Evolutionary conservation across 2,888 invertebrate species (phyloP), one percentile per base, ranked within the genome.

Genomic region (Scaptomyza caliginosa): DNA sequence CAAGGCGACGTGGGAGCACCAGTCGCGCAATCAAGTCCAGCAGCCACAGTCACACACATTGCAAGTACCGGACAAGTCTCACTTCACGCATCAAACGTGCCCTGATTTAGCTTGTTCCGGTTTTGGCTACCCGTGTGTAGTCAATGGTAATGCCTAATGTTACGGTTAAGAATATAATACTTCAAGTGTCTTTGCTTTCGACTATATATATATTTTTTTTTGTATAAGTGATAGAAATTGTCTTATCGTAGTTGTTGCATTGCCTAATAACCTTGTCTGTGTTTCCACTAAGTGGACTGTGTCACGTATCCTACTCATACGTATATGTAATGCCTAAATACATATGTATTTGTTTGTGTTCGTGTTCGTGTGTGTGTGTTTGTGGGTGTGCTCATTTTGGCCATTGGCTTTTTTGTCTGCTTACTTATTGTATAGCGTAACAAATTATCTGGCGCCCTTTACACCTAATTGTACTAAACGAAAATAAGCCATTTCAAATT

Each of bases 11-110:
- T 64, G 75, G 71, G 50, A 57, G 71, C 64, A 43, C 40, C 65
- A 76, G 66, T 72, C 77, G 77, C 72, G 56, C 71, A 76, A 76
- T 75, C 71, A 72, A 72, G 71, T 72, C 77, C 77, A 76, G 77
- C 77, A 73, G 72, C 77, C 72, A 40, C 77, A 76, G 72, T 72
- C 77, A 69, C 68, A 63, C 65, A 65, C 72, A 76, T 71, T 76
- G 72, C 72, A 76, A 71, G 72, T 71, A 55, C 72, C 71, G 76
- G 71, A 72, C 57, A 70, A 71, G 66, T 58, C 67, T 56, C 72
- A 72, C 77, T 65, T 72, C 71, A 76, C 77, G 72, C 72, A 76
- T 72, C 59, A 65, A 72, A 76, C 72, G 77, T 73, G 72, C 59
- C 72, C 72, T 73, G 77, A 72, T 76, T 73, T 71, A 76, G 77